Conservation (phyloP, 2,797 vertebrate species). For the Myiotriccus ornatus region DNA sequence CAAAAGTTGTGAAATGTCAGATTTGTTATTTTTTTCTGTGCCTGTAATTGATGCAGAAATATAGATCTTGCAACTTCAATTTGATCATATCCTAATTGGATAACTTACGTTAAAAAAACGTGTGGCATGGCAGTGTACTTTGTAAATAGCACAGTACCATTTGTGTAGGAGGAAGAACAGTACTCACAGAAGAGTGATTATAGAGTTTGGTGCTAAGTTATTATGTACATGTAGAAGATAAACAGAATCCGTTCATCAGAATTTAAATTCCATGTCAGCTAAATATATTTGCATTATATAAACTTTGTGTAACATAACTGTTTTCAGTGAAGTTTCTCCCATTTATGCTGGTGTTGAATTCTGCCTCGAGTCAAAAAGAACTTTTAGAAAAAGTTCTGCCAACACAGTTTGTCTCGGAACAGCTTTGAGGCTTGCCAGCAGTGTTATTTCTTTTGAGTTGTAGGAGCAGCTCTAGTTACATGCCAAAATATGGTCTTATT, state of each 20-base stretch:
- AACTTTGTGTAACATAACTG: background rate
- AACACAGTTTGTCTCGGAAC: slow-evolving; percentile 18
- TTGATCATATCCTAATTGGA: background rate
- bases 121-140: background rate
- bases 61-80: background rate
- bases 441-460: slow-evolving; percentile 34
- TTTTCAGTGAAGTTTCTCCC: slow-evolving; percentile 6
- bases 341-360: slow-evolving; percentile 38
- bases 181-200: background rate
- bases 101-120: background rate
- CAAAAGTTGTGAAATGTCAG: slow-evolving; percentile 18
- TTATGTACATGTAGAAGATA: background rate
- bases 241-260: background rate
- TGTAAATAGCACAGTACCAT: background rate
- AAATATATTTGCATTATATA: slow-evolving; percentile 31
- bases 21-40: slow-evolving; percentile 23
- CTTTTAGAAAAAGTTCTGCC: slow-evolving; percentile 41
- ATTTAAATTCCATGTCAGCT: slow-evolving; percentile 10
- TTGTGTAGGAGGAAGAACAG: background rate
- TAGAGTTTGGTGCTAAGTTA: background rate
- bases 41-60: background rate
- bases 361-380: slow-evolving; percentile 39
- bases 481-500: slow-evolving; percentile 49
- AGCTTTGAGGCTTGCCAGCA: slow-evolving; percentile 26
- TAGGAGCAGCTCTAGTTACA: slow-evolving; percentile 35